Percentiles rank a stretch among this genome's conserved stretches.
phyloP scores from a whole-genome alignment of 2,888 invertebrate genomes.

The Crossocerus cetratus region DNA sequence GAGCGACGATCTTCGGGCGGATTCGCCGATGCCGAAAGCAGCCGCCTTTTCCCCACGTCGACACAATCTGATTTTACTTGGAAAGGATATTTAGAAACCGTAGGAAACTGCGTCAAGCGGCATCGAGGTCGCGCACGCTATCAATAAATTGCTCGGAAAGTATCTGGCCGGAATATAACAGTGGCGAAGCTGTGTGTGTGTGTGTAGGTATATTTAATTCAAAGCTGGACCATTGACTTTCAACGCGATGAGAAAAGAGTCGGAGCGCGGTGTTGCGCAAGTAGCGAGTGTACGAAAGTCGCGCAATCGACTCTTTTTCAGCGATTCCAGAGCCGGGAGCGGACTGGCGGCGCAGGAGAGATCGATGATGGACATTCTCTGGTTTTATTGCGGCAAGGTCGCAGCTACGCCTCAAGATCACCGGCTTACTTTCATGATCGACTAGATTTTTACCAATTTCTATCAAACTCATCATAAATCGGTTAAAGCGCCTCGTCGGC shows the following conservation, averaged over 20 bases:
- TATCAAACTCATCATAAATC: too few relatives aligned
- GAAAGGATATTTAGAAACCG: not conserved
- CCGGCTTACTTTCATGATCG: conserved; percentile 37
- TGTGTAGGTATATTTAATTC: too few relatives aligned
- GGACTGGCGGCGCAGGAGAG: conserved; percentile 11
- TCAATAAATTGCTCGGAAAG: too few relatives aligned
- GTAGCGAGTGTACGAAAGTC: too few relatives aligned
- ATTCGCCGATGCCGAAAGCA: not conserved
- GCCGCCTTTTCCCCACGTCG: not conserved
- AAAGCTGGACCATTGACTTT: too few relatives aligned
- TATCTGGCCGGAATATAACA: too few relatives aligned
- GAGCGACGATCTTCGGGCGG: not conserved
- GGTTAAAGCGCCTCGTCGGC: not conserved
- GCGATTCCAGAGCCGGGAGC: not conserved
- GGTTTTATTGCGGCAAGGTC: conserved; percentile 26
- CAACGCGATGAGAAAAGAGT: too few relatives aligned
- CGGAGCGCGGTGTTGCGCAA: not conserved
- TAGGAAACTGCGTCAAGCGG: not conserved
- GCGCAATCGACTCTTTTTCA: conserved; percentile 6
- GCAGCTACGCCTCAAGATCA: not conserved
- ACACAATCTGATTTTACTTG: not conserved
- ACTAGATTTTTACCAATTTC: too few relatives aligned
- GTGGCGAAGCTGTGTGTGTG: not conserved
- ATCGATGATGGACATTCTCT: conserved; percentile 17
- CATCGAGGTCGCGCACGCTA: not conserved